Evolutionary conservation across 2,888 invertebrate genomes (phyloP).

Genomic region (Anticlea derivata): DNA sequence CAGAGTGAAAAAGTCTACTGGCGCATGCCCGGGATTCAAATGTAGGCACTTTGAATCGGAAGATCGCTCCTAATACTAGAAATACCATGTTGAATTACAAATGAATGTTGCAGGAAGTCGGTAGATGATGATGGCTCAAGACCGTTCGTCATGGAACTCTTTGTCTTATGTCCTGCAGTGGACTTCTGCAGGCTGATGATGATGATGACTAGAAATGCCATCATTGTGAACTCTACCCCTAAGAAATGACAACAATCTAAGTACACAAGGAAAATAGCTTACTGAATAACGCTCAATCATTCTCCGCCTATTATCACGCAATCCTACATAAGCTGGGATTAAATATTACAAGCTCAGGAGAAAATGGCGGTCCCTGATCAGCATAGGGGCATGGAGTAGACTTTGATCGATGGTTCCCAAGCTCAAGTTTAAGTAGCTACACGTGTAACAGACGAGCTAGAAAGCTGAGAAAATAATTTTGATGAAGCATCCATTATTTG

Average conservation of each 20-base stretch:
- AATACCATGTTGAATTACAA: too few species aligned
- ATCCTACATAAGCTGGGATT: slow-evolving; percentile 55
- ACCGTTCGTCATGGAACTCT: too few species aligned
- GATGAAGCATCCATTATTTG: slow-evolving; percentile 7
- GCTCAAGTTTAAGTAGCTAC: slow-evolving; percentile 39
- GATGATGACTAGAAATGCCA: too few species aligned
- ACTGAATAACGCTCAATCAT: slow-evolving; percentile 54
- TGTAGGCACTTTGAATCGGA: too few species aligned
- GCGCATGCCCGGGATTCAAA: too few species aligned
- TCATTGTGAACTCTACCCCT: too few species aligned
- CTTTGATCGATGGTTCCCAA: slow-evolving; percentile 57
- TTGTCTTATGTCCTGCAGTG: too few species aligned
- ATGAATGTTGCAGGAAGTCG: too few species aligned
- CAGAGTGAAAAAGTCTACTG: too few species aligned
- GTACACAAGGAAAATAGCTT: slow-evolving; percentile 37
- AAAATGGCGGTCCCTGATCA: slow-evolving; percentile 41
- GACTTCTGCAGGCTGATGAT: too few species aligned
- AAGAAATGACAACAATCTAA: slow-evolving; percentile 10
- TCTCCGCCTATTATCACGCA: slow-evolving; percentile 56
- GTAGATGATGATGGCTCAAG: too few species aligned
- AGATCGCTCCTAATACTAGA: too few species aligned
- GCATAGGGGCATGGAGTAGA: slow-evolving; percentile 42
- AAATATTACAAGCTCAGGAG: slow-evolving; percentile 53
- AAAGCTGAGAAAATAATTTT: slow-evolving; percentile 11
- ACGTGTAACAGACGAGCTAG: slow-evolving; percentile 30